These are phyloP conservation scores for Tretioscincus oriximinensis DNA, from an alignment of 2,113 vertebrate species.

Conservation along the genomic window DNA sequence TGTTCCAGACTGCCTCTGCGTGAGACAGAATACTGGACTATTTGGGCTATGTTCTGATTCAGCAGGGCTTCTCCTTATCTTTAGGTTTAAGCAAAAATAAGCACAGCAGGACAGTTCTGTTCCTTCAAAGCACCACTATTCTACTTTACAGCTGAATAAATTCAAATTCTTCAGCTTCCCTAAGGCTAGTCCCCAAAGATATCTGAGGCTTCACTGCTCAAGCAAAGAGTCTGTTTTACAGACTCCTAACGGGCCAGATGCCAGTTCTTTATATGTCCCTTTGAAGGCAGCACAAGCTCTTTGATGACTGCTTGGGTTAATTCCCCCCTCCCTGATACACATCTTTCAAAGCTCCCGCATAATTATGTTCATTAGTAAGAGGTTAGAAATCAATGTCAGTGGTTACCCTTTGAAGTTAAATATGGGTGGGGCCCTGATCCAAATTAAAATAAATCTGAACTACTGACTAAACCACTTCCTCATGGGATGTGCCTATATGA, in stretches of 20 bases:
- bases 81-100: too few relatives aligned
- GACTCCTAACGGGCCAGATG: neutral
- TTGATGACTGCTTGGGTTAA: constrained; percentile 1
- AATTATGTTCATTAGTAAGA: constrained; percentile 31
- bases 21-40: too few relatives aligned
- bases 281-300: constrained; percentile 7
- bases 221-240: constrained; percentile 24
- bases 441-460: neutral
- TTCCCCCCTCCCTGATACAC: constrained; percentile 7
- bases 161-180: constrained; percentile 12
- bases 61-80: too few relatives aligned
- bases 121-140: neutral
- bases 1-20: too few relatives aligned
- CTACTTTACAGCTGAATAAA: neutral
- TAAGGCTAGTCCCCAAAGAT: neutral
- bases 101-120: neutral
- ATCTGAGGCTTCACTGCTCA: constrained; percentile 2
- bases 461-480: neutral
- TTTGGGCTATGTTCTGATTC: too few relatives aligned
- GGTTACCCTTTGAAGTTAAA: constrained; percentile 23
- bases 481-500: neutral
- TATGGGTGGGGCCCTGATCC: constrained; percentile 8
- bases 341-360: constrained; percentile 23
- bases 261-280: constrained; percentile 5
- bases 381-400: constrained; percentile 1